Evolutionary conservation across 2,113 vertebrate species (phyloP), one percentile per base, ranked within the genome.

Genomic region (Elachura formosa): DNA sequence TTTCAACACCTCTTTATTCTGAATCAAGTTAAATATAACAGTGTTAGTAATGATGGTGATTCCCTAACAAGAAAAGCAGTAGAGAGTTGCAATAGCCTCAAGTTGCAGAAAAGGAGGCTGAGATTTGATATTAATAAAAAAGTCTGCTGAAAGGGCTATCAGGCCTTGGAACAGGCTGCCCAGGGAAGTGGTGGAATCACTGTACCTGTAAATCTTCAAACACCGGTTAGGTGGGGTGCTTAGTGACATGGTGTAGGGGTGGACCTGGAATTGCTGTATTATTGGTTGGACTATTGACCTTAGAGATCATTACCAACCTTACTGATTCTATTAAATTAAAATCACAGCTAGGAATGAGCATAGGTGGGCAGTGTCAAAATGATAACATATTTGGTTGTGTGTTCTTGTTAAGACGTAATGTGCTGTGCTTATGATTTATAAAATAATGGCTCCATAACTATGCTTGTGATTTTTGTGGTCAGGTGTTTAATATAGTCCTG

Each of bases 331-430:
- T 31, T 17, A 61, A 75, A 64, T 43, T 36, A 45, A 75, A 87
- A 61, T 75, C 0, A 0, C 31, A 26, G 5, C 10, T 54, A 21
- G 12, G 6, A 73, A 26, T 56, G 48, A 38, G 10, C 33, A 17
- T 21, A 40, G 26, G 14, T 58, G 33, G 16, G 38, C 38, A 40
- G 2, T 62, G 79, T 74, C 41, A 77, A 77, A 94, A 67, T 67
- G 0, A 34, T 85, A 4, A 6, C 20, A 14, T 38, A 15, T 4
- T 69, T 41, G 3, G 14, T 67, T 56, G 13, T 29, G 12, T 56
- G 58, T 80, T 74, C 55, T 58, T 22, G 8, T 58, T 58, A 80
- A 73, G 33, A 54, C 85, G 5, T 43, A 25, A 51, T 43, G 11
- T 63, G 13, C 29, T 63, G 18, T 38, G 29, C 22, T 88, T 8